Base-by-base conservation (phyloP, 2,797 vertebrate species). In the Lithobates sylvaticus region DNA sequence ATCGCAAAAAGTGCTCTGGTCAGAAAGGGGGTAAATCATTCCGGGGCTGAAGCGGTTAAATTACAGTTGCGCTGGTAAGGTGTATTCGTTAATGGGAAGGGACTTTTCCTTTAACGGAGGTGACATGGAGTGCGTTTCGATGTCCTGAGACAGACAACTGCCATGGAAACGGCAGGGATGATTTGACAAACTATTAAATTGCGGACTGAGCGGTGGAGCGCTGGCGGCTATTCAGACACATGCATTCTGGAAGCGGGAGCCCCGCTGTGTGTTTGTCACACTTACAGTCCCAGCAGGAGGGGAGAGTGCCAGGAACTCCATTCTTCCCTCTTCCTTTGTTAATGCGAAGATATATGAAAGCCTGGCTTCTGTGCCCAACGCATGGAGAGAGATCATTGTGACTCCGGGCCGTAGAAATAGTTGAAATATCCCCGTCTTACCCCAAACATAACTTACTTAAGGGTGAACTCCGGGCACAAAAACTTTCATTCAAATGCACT, bases 131-230 rank as follows among this genome's bases (percentile, higher is more conserved):
- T 23, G 21, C 16, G 3, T 16, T 54, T 54, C 50, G 5, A 15
- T 72, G 36, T 42, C 23, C 36, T 9, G 34, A 36, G 21, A 72
- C 36, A 72, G 34, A 72, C 16, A 36, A 72, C 34, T 72, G 32
- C 70, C 70, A 72, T 72, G 70, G 70, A 72, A 54, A 76, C 47
- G 16, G 47, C 50, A 61, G 26, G 12, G 42, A 75, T 12, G 16
- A 61, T 76, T 27, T 76, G 27, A 61, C 74, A 54, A 76, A 76
- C 15, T 18, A 54, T 54, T 76, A 76, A 76, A 54, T 27, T 34
- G 39, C 5, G 70, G 70, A 5, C 34, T 42, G 70, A 72, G 36
- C 3, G 32, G 7, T 39, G 36, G 12, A 72, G 12, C 42, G 70
- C 70, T 42, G 12, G 2, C 7, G 36, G 70, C 34, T 72, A 5